Base-by-base conservation (phyloP, 2,797 vertebrate genomes). In the Arnoldichthys spilopterus region DNA sequence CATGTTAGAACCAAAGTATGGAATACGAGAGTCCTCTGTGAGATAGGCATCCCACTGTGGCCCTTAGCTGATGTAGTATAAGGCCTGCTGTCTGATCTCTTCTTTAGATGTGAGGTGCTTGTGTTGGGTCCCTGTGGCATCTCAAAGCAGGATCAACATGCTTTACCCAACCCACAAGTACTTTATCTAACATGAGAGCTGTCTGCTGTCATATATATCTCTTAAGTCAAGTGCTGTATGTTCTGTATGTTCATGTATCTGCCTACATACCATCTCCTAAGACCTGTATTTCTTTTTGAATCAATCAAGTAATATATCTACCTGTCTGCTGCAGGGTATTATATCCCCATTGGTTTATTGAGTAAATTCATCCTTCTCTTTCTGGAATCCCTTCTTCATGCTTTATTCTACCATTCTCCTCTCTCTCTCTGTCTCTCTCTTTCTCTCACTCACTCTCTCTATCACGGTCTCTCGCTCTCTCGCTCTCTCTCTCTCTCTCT, bases 21-120 rank as follows among this genome's bases (percentile, higher is more conserved):
- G 56, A 75, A 49, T n/a, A 28, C 56, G 28, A 45, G 49, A 40
- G 54, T 20, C 30, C 61, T 77, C 37, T 61, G 62, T 77, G 71
- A 61, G 34, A 11, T 15, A 4, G 32, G 62, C 43, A 13, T 75
- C 69, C 77, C 40, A 72, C 73, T 47, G 68, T 53, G 47, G 53
- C 20, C 59, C 43, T 61, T 49, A 67, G 72, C 59, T 76, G 40
- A 76, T 79, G 73, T 72, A 68, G 28, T 72, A 62, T 70, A 9
- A 16, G 62, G 59, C 51, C 59, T 11, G 26, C 37, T 66, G 77
- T 63, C 34, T 69, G 68, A 83, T 80, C 61, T 62, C 6, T 62
- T 32, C 64, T 78, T 80, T 75, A 64, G 73, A 81, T 76, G 59
- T 81, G 59, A 80, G 78, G 34, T 63, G 66, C 58, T 54, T 54